Evolutionary conservation across 2,888 invertebrate genomes (phyloP).

Genomic region (Protonemura montana): DNA sequence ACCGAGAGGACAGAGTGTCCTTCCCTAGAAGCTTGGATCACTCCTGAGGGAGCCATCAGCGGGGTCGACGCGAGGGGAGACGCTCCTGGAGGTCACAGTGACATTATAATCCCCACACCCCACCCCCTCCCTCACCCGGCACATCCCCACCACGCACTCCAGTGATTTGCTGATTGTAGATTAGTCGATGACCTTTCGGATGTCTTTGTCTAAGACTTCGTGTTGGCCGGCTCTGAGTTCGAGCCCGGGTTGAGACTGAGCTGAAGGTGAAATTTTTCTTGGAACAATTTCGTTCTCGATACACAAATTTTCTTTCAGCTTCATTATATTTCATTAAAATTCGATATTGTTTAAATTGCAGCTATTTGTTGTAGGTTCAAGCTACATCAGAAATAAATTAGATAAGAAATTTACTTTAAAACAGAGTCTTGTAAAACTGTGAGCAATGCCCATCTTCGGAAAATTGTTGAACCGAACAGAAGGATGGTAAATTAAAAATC

Average conservation of each 20-base stretch:
- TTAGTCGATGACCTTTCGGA: not conserved
- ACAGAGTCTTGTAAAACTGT: no score
- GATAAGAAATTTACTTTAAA: no score
- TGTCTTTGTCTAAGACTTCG: not conserved
- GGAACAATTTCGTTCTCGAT: no score
- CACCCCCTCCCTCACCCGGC: not conserved
- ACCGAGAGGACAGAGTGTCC: slow-evolving; percentile 1
- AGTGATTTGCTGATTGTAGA: not conserved
- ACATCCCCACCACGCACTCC: not conserved
- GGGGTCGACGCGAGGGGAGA: slow-evolving; percentile 2
- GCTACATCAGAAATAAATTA: not conserved
- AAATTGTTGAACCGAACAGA: no score
- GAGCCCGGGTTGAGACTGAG: no score
- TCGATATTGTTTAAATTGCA: not conserved
- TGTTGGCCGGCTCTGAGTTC: not conserved
- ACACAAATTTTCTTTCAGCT: not conserved
- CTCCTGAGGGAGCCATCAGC: slow-evolving; percentile 24
- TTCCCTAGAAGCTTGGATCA: not conserved
- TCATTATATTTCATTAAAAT: not conserved
- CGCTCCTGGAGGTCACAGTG: not conserved
- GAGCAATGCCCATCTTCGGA: no score
- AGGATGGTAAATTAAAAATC: no score
- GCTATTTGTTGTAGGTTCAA: not conserved
- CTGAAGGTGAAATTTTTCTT: not conserved
- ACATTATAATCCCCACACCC: slow-evolving; percentile 1